Base-by-base conservation (phyloP, 2,888 invertebrate species). In the Drosophila mulleri region DNA sequence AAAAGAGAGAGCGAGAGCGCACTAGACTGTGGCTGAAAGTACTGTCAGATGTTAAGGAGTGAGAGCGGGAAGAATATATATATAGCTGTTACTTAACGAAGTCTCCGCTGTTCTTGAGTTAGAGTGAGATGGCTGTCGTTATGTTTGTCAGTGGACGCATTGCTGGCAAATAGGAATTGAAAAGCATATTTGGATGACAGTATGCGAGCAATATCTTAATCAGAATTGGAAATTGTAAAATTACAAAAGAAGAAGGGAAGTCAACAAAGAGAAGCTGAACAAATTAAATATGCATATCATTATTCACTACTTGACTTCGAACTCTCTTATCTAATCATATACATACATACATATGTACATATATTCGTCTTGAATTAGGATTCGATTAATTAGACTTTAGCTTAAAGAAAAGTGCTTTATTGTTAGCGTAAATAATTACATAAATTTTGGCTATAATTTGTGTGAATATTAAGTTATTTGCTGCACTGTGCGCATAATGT, bases 401-500 rank as follows among this genome's bases (percentile, higher is more conserved):
- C 7, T 8, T 8, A 23, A 16, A 8, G 3, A 45, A 47, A 26
- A 9, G 7, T n/a, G 5, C 5, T 0, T n/a, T 1, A 0, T 7
- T 12, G 12, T 50, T 50, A 32, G 12, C 18, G 18, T n/a, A 1
- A 5, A 26, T 9, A 26, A 7, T 12, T 39, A n/a, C 0, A 16
- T 23, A 8, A 0, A 12, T 9, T 23, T 18, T 1, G 1, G 14
- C 16, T 26, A 0, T 16, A 23, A 20, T 44, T 44, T 23, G 9
- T 35, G 1, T 0, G 3, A 6, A 11, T 7, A 37, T 14, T 45
- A 16, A 9, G 0, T 14, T 4, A 32, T n/a, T n/a, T 16, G 11
- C 6, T 3, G 60, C 75, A 68, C 67, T 58, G 72, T 74, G 12
- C 3, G 14, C 14, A 32, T 60, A 57, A 53, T 57, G 47, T 76